Conservation (phyloP, 2,113 vertebrate species). For the Caloenas nicobarica region DNA sequence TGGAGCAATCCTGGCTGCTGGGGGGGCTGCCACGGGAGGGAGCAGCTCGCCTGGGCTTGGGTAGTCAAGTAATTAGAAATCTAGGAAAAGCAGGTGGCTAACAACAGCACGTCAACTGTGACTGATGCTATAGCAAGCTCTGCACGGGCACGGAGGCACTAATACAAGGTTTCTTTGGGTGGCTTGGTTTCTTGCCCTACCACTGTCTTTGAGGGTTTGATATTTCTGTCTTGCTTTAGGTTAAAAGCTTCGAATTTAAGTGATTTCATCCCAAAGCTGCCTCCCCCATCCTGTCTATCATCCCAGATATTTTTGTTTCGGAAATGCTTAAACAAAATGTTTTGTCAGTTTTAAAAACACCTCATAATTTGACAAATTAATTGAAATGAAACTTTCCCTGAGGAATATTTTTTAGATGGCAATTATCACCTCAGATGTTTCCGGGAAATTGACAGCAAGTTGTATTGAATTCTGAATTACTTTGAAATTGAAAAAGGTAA, state of each 20-base stretch:
- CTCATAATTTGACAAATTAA: neutral
- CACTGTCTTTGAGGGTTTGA: neutral
- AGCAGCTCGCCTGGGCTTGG: neutral
- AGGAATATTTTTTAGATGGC: neutral
- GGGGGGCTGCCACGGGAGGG: neutral
- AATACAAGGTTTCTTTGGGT: neutral
- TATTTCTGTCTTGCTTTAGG: neutral
- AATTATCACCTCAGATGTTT: neutral
- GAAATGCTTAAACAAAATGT: neutral
- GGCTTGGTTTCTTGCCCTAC: neutral
- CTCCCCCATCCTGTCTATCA: neutral
- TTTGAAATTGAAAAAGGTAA: neutral
- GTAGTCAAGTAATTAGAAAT: neutral
- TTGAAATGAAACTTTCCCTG: neutral
- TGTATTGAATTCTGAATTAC: neutral
- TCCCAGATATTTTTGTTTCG: neutral
- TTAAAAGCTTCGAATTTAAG: neutral
- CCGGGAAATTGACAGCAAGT: neutral
- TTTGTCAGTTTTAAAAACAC: neutral
- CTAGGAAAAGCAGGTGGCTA: neutral
- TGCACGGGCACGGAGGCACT: neutral
- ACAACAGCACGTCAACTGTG: rapidly evolving
- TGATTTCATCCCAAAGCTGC: neutral
- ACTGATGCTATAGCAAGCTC: neutral
- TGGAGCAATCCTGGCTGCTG: neutral